Evolutionary conservation across 2,888 invertebrate genomes (phyloP), one percentile per base, ranked within the genome.

Genomic region (Andrena marginata): DNA sequence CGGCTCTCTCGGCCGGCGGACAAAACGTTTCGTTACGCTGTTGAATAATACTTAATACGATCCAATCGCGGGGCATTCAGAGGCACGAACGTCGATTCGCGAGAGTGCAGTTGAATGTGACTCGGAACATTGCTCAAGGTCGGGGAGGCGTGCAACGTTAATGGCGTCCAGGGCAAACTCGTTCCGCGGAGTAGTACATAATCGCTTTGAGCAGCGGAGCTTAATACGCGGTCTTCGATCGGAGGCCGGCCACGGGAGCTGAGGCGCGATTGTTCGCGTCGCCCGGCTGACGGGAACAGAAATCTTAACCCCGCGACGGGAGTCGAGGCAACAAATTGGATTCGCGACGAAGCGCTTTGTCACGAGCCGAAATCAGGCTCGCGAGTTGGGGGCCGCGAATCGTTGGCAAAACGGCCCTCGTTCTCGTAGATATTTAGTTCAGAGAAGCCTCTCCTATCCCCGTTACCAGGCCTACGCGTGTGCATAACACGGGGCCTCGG

Each of bases 91-190:
- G 59, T 65, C 42, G 20, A 69, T n/a, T 54, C 63, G 68, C 29
- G 42, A 7, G 79, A 75, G 74, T 62, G 71, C 68, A 68, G 82
- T 82, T 71, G 74, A 82, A 82, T 68, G 70, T 64, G 80, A 80
- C 62, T 80, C 68, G 63, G 42, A 72, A 49, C 31, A 54, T 71
- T 35, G 65, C 20, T 68, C 63, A 82, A 82, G 80, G 82, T 82
- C 71, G 75, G 63, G 74, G 71, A 70, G 82, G 75, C 59, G 62
- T 51, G 79, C 74, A 67, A 79, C 81, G 60, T 67, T 82, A 79
- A 82, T 82, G 80, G 67, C 74, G 82, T 67, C 71, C 65, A 68
- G 71, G 74, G 71, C 67, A 63, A 82, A 82, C 74, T 82, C 70
- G 74, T 75, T 80, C 67, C 63, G 48, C 29, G 23, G 69, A 67